Percentiles rank a stretch among this genome's conserved stretches.
Conservation (phyloP, 2,888 invertebrate genomes). For the Leptinotarsa peninsularis region DNA sequence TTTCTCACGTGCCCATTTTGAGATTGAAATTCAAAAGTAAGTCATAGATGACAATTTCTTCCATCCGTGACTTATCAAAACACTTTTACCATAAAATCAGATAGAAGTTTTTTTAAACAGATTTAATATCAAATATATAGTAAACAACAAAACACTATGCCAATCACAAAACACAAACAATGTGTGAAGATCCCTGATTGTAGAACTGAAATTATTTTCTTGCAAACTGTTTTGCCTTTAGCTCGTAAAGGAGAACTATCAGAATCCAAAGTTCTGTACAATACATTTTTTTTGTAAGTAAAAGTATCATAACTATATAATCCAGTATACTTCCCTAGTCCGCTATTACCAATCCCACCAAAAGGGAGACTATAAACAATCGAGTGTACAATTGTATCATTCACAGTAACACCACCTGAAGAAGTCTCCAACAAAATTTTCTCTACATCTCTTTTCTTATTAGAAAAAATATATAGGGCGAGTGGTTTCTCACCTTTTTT, state of each 20-base stretch:
- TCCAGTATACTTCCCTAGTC: constrained; percentile 95
- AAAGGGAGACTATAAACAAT: constrained; percentile 92
- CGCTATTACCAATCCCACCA: constrained; percentile 95
- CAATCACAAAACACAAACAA: background rate
- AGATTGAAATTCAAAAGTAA: too few relatives aligned
- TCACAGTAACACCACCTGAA: constrained; percentile 84
- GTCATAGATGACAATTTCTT: too few relatives aligned
- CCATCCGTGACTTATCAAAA: too few relatives aligned
- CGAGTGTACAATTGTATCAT: constrained; percentile 89
- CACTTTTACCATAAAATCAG: too few relatives aligned
- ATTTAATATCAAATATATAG: background rate
- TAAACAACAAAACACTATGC: background rate
- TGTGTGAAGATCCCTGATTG: background rate
- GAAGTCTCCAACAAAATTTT: constrained; percentile 78
- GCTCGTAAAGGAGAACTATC: constrained; percentile 88
- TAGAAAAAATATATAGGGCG: constrained; percentile 88
- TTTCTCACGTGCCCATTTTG: too few relatives aligned
- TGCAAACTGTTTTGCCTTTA: constrained; percentile 74
- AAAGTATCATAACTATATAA: constrained; percentile 92
- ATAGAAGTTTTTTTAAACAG: too few relatives aligned
- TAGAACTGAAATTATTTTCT: constrained; percentile 39
- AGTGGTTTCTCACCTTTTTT: constrained; percentile 90
- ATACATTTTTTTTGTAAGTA: constrained; percentile 85
- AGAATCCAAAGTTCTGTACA: constrained; percentile 80
- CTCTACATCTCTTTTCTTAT: constrained; percentile 70